A percentile compares a stretch with the other conserved stretches of the same genome.
Conservation (phyloP, 1,140 invertebrate genomes). For the Amphibalanus amphitrite region DNA sequence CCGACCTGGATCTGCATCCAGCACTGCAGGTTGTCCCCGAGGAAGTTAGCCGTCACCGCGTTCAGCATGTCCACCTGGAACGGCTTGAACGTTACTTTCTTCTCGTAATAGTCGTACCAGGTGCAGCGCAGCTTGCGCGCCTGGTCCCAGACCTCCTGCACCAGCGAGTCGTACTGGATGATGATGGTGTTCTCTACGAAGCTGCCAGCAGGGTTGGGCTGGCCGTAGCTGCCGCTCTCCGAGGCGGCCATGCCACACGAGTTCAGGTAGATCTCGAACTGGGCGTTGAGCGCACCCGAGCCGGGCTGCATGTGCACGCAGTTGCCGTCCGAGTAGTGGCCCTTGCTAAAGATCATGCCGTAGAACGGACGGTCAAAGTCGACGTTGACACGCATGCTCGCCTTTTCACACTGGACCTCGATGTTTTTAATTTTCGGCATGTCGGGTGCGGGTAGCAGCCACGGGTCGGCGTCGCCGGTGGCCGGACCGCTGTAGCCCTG, state of each 20-base stretch:
- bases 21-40: conserved; percentile 83
- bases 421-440: conserved; percentile 78
- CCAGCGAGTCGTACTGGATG: conserved; percentile 84
- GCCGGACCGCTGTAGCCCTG: background rate
- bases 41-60: conserved; percentile 81
- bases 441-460: conserved; percentile 65
- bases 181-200: conserved; percentile 91
- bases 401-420: conserved; percentile 79
- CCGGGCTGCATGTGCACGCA: conserved; percentile 80
- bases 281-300: conserved; percentile 69
- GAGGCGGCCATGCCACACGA: conserved; percentile 20
- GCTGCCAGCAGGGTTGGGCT: conserved; percentile 64
- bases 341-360: conserved; percentile 86
- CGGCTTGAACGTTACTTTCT: conserved; percentile 77
- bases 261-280: conserved; percentile 26
- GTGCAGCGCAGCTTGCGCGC: conserved; percentile 71
- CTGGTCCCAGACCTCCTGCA: conserved; percentile 56
- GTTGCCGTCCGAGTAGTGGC: conserved; percentile 26
- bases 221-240: conserved; percentile 33
- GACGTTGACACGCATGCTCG: conserved; percentile 83
- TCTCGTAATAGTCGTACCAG: conserved; percentile 91
- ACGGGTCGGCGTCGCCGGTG: conserved; percentile 44
- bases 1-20: conserved; percentile 90
- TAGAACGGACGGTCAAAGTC: conserved; percentile 89
- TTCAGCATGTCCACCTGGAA: conserved; percentile 83